phyloP scores from a whole-genome alignment of 1,140 invertebrate genomes.

The Drosophila mauritiana region DNA sequence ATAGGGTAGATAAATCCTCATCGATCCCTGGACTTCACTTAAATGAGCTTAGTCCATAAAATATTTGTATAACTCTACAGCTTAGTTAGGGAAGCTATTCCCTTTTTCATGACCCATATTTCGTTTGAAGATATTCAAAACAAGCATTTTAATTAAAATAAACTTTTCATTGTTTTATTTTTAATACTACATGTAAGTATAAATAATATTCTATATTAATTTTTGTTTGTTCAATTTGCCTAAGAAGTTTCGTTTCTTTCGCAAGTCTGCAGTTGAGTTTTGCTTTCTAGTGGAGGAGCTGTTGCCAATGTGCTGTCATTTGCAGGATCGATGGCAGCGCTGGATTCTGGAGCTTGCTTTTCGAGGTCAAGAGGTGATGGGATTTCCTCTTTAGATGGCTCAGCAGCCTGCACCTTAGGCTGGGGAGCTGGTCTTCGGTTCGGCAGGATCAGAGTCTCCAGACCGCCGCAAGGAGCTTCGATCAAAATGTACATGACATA shows the following conservation, averaged over 20 bases:
- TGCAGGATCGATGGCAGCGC: background rate
- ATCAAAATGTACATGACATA: conserved; percentile 46
- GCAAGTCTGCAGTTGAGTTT: background rate
- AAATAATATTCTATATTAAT: conserved; percentile 17
- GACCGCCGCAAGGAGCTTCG: conserved; percentile 47
- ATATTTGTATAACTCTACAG: no score
- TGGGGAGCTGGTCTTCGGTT: conserved; percentile 32
- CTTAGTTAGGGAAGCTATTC: no score
- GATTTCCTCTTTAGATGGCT: background rate
- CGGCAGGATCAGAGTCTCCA: conserved; percentile 43
- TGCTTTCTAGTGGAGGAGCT: conserved; percentile 26
- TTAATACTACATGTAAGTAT: background rate
- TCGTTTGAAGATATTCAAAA: background rate
- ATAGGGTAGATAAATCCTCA: no score
- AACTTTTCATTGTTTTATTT: conserved; percentile 7
- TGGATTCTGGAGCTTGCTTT: conserved; percentile 8
- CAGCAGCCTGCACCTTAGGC: conserved; percentile 4
- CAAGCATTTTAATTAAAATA: background rate
- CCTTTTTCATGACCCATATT: no score
- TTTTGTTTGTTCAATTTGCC: no score
- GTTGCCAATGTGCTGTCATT: background rate
- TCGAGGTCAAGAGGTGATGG: conserved; percentile 8
- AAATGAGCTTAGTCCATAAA: no score
- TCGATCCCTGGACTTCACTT: no score
- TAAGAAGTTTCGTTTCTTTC: background rate